A percentile compares a stretch with the other conserved stretches of the same genome.
These are phyloP conservation scores for Aurelia sp. DNA, from an alignment of 30 jellyfish, hydroid and myxozoan species.

Conservation along the genomic window DNA sequence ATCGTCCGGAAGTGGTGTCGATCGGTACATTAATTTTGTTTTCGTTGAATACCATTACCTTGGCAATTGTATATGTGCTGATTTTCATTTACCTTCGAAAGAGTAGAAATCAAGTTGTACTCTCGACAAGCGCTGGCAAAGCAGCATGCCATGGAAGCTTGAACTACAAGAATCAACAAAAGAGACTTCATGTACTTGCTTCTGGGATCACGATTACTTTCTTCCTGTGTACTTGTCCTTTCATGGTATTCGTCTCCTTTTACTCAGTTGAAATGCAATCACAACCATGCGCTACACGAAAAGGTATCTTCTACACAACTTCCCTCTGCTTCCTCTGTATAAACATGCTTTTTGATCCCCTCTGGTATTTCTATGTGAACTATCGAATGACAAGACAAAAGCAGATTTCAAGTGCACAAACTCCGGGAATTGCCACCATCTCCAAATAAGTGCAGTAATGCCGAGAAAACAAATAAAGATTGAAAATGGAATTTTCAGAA, in stretches of 20 bases:
- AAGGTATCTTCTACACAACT: slow-evolving; percentile 41
- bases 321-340: slow-evolving; percentile 38
- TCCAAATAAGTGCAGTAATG: no score
- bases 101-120: background rate
- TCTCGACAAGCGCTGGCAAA: background rate
- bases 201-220: slow-evolving; percentile 23
- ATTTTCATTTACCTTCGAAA: background rate
- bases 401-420: no score
- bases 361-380: slow-evolving; percentile 23
- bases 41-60: background rate
- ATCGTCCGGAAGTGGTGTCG: background rate
- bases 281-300: slow-evolving; percentile 11
- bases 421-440: no score
- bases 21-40: slow-evolving; percentile 9
- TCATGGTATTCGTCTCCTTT: slow-evolving; percentile 28
- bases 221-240: slow-evolving; percentile 6
- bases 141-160: no score
- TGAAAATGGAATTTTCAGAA: no score
- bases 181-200: slow-evolving; percentile 14
- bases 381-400: slow-evolving; percentile 9
- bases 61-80: slow-evolving; percentile 1
- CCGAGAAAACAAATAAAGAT: no score
- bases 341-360: slow-evolving; percentile 46
- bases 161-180: slow-evolving; percentile 3
- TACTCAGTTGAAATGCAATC: slow-evolving; percentile 31